Percentiles rank a stretch among this genome's conserved stretches.
phyloP scores from a whole-genome alignment of 30 jellyfish, hydroid and myxozoan genomes.

The Chrysaora quinquecirrha region DNA sequence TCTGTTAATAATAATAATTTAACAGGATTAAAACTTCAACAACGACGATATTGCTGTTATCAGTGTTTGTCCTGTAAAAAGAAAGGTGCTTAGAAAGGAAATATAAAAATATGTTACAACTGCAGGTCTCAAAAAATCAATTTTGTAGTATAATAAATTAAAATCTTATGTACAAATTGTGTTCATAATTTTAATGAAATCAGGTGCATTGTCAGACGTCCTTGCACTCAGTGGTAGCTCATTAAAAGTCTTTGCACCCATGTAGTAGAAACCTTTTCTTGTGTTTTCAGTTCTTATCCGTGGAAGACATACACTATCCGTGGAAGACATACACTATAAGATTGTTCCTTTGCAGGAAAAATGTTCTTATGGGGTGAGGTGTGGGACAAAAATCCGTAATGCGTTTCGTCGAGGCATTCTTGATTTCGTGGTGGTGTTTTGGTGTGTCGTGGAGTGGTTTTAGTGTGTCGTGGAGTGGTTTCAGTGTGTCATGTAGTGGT shows the following conservation, averaged over 20 bases:
- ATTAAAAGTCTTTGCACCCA: constrained; percentile 58
- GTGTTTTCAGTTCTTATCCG: constrained; percentile 56
- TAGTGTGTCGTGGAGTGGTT: too few relatives aligned
- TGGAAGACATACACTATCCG: constrained; percentile 60
- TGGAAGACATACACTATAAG: too few relatives aligned
- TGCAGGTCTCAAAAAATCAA: constrained; percentile 33
- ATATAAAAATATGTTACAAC: constrained; percentile 32
- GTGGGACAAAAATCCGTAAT: too few relatives aligned
- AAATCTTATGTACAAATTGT: constrained; percentile 34
- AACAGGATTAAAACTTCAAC: constrained; percentile 41
- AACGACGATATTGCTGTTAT: constrained; percentile 30
- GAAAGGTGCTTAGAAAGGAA: constrained; percentile 45
- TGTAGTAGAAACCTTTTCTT: constrained; percentile 56
- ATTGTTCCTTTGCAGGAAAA: constrained; percentile 48
- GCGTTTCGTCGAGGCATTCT: too few relatives aligned
- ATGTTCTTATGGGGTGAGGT: constrained; percentile 39
- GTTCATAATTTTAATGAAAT: constrained; percentile 37
- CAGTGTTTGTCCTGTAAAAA: constrained; percentile 41
- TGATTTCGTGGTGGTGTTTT: too few relatives aligned
- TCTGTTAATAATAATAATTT: too few relatives aligned
- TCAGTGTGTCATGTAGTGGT: too few relatives aligned
- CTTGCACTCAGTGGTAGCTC: constrained; percentile 57
- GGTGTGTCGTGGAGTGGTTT: too few relatives aligned
- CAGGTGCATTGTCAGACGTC: constrained; percentile 54
- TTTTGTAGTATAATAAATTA: constrained; percentile 11